Base-by-base conservation (phyloP, 2,797 vertebrate genomes). In the Periophthalmus magnuspinnatus region DNA sequence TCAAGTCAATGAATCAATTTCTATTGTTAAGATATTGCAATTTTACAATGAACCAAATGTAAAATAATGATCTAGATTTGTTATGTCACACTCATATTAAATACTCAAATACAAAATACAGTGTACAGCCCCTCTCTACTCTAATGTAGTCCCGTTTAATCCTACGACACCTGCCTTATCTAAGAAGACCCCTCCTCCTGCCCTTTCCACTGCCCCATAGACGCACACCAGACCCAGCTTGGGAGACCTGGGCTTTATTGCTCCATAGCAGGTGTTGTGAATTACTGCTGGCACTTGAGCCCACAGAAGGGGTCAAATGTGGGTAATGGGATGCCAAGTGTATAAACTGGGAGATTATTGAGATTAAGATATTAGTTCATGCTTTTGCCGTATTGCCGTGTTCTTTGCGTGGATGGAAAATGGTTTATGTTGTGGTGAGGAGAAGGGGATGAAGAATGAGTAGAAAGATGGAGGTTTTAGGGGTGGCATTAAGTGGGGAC, bases 391-490 rank as follows among this genome's bases (percentile, higher is more conserved):
- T 79, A 63, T 77, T 71, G 71, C 52, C 72, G 58, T 82, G 72
- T 82, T 85, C 77, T 75, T 77, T 62, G 79, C 82, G 70, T 22
- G 74, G 64, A 74, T 80, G 48, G 74, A 76, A 83, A 74, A 77
- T 67, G 74, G 81, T 86, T 87, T 84, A 83, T 81, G 88, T 69
- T 83, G 65, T 74, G 76, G 72, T 78, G 1, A 61, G 89, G 28
- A 28, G 28, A 28, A 28, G 28, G 28, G 28, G 28, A 28, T 28
- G 28, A 28, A 28, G 28, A 28, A 28, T 28, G 28, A 28, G 28
- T 28, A 28, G 3, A 88, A 91, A 91, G 88, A 89, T 78, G 67
- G 84, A 86, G 91, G 91, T 90, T 89, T 84, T 52, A 28, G 28
- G 28, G 48, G 17, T 50, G 17, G 48, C 3, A 28, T 28, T 28